Evolutionary conservation across 64 coral and sea anemone genomes (phyloP), one percentile per base, ranked within the genome.

Genomic region (Pachyseris speciosa): DNA sequence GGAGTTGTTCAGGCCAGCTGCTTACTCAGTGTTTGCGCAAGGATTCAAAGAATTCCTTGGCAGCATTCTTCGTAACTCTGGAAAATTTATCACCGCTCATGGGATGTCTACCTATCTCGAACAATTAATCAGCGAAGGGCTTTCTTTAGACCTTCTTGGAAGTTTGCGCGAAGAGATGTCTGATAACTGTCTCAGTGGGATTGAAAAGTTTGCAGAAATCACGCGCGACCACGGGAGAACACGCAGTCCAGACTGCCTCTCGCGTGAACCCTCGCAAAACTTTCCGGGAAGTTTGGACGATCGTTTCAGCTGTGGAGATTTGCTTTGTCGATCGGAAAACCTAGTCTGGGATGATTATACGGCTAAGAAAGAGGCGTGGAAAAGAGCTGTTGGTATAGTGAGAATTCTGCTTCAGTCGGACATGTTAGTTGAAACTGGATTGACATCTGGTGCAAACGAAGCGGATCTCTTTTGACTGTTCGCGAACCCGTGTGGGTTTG

Each of bases 311-410:
- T 81, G 29, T 37, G 55, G 17, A 16, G 3, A 9, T 20, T 38
- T 39, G 22, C 40, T 22, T 25, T 22, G 0, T 61, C 9, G 61
- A 7, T 20, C 9, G 31, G 53, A 61, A 26, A 81, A 16, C 10
- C 17, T 26, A 61, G 52, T 81, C n/a, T 81, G 51, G 51, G 89
- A 91, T 75, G 52, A 91, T 57, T 91, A 79, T 16, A 34, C 29
- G 2, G 89, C 89, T 20, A 91, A 91, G 71, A 74, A 34, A 68
- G 66, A 72, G 34, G 89, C 89, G 33, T 84, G 77, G 89, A 38
- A 50, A n/a, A 53, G 79, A 2, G 89, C 89, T 74, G 38, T 91
- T 37, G 89, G 78, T 26, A 47, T 84, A 19, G 67, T 91, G 39
- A 48, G 67, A 29, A 53, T 91, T 52, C 20, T 91, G 67, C 26